Base-by-base conservation (phyloP, 2,113 vertebrate species). In the Hoplias malabaricus region DNA sequence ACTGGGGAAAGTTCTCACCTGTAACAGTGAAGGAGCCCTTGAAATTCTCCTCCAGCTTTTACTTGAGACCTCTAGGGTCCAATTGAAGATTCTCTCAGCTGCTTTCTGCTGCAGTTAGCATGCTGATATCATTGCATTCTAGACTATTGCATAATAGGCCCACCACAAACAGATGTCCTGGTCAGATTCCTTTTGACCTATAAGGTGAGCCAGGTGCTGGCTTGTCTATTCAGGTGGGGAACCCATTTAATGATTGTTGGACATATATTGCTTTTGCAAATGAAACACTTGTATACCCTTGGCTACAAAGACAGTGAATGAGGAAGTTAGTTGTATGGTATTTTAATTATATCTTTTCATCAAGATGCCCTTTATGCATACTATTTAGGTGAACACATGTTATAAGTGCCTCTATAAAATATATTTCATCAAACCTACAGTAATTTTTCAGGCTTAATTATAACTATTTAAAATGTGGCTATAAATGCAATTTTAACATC, bases 111-210 rank as follows among this genome's bases (percentile, higher is more conserved):
- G 65, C 56, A 53, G 73, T 5, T 63, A 59, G 9, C 56, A 72
- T 31, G 31, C 71, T 70, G 66, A 81, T 54, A 69, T 56, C 67
- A 70, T 65, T 67, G 29, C 29, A 63, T 69, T 76, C 56, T n/a
- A 6, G 16, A 66, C 69, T 62, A 86, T 85, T 76, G 69, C 67
- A 78, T 63, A 79, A 80, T 48, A 73, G 14, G 71, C 29, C 48
- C 81, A 61, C n/a, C 54, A 82, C 85, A 84, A 82, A 73, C 79
- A 78, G 50, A 74, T 29, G 67, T 67, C 43, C 70, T 57, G 78
- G 61, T 73, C 65, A 83, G 40, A 61, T 80, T 69, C 61, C 42
- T 75, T 19, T 38, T 56, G 42, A 54, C 40, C 27, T 27, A 29
- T 13, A 3, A 33, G 11, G 33, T 34, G 48, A 56, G n/a, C 29